Conservation (phyloP, 2,113 vertebrate genomes). For the Oceanodroma tethys region DNA sequence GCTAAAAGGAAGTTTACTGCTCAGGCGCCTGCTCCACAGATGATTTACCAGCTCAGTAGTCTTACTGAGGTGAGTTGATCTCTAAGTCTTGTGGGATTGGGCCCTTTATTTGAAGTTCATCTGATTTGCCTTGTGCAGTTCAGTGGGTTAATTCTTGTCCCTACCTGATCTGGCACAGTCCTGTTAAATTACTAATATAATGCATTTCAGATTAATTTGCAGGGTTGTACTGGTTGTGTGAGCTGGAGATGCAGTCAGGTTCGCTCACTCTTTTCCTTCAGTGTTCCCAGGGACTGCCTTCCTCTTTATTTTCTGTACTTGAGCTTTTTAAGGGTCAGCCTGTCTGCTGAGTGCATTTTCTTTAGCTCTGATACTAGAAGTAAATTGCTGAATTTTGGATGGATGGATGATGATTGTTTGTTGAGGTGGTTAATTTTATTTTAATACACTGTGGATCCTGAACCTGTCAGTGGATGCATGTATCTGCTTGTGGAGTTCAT, state of each 20-base stretch:
- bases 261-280: background rate
- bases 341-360: background rate
- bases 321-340: background rate
- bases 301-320: background rate
- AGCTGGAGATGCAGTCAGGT: background rate
- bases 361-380: background rate
- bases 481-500: background rate
- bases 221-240: background rate
- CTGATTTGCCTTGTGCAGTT: background rate
- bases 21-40: background rate
- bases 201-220: background rate
- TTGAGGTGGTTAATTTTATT: background rate
- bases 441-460: background rate
- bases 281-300: background rate
- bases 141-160: background rate
- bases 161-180: background rate
- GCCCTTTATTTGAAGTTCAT: background rate
- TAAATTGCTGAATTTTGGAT: background rate
- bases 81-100: background rate
- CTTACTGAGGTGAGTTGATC: background rate
- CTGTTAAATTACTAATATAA: background rate
- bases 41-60: background rate
- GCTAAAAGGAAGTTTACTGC: background rate
- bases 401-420: background rate
- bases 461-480: background rate